Base-by-base conservation (phyloP, 2,888 invertebrate genomes). In the Drosophila cognata region DNA sequence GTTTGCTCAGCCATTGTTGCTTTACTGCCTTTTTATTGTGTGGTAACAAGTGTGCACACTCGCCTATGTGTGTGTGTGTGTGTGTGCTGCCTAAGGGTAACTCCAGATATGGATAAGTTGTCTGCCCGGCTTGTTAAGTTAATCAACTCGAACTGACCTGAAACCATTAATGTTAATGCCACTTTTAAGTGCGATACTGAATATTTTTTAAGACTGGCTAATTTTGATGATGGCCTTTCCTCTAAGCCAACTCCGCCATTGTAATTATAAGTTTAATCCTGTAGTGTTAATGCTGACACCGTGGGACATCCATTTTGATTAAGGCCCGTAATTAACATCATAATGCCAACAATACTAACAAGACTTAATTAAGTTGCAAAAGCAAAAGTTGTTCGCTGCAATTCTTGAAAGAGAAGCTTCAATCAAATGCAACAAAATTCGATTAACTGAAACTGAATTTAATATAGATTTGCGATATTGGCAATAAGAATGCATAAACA, bases 1-100 rank as follows among this genome's bases (percentile, higher is more conserved):
- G 28, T 28, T 29, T 29, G 41, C 38, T 56, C 28, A 29, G 41
- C 50, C 48, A 61, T 68, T 75, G 63, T 63, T 71, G 74, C 16
- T 29, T 68, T 72, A 60, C 71, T 71, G 72, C 62, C 69, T 67
- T 79, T 46, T 81, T 72, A 73, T 56, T 71, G 67, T 78, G 78
- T 75, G 78, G 64, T 72, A 80, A 77, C 81, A 79, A 79, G 77
- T 70, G 79, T 62, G 62, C 18, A 21, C 43, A 50, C 36, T 25
- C 50, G n/a, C 59, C 21, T 21, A 18, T 51, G 50, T 46, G 29
- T 52, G 25, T 51, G n/a, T 41, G 11, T 35, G 48, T 25, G 52
- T 74, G 51, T 16, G 10, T 72, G 56, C 21, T 1, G 21, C 81
- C 66, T 59, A 13, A 21, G 82, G 84, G 50, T 36, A 75, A 56